Percentiles rank a stretch among this genome's conserved stretches.
Conservation (phyloP, 2,113 vertebrate species). For the Sminthopsis crassicaudata region DNA sequence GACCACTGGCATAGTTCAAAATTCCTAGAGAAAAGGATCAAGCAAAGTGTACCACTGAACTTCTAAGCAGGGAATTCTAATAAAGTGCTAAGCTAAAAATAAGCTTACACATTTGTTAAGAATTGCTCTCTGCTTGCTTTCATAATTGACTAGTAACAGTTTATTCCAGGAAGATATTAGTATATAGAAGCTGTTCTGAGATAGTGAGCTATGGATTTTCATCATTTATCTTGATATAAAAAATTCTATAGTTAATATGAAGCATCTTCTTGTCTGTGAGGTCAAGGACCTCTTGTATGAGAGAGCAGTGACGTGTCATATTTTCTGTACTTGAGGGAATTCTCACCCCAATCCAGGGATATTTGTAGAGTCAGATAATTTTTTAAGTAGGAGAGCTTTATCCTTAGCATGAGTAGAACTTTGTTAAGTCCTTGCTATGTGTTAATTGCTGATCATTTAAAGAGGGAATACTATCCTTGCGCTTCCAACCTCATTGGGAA, state of each 20-base stretch:
- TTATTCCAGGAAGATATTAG: constrained; percentile 50
- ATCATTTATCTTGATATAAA: neutral
- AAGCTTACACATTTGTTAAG: constrained; percentile 36
- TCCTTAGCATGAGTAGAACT: neutral
- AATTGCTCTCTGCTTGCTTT: constrained; percentile 52
- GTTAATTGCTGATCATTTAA: neutral
- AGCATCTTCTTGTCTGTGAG: neutral
- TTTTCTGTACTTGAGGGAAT: neutral
- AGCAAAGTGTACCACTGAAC: neutral
- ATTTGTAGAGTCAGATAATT: neutral
- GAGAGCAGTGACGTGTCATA: neutral
- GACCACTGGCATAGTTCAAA: neutral
- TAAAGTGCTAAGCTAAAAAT: neutral
- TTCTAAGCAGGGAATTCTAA: neutral
- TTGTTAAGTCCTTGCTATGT: neutral
- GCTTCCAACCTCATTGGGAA: neutral
- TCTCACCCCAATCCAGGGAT: neutral
- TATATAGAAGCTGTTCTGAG: neutral
- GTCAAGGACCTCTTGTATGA: neutral
- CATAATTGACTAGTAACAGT: constrained; percentile 53
- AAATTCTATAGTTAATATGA: neutral
- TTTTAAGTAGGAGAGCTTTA: neutral
- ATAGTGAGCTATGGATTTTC: neutral
- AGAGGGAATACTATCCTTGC: neutral
- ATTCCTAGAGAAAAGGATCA: neutral